Percentiles rank a stretch among this genome's conserved stretches.
Conservation (phyloP, 2,797 vertebrate species). For the Malurus leucopterus region DNA sequence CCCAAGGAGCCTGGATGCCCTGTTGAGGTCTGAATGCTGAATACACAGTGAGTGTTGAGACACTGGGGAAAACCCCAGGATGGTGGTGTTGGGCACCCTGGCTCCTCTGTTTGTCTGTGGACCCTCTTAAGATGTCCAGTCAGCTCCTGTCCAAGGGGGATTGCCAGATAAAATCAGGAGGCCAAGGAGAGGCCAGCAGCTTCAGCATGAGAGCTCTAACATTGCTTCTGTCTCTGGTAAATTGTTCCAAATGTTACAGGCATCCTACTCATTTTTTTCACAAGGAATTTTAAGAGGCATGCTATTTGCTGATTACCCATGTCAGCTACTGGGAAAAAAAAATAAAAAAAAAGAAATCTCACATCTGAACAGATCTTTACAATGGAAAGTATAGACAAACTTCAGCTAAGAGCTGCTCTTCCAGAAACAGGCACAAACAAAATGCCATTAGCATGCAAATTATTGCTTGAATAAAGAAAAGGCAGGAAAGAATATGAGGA, state of each 20-base stretch:
- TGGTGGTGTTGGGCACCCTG: not conserved
- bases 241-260: not conserved
- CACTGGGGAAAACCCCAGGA: not conserved
- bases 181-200: not conserved
- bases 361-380: not conserved
- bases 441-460: not conserved
- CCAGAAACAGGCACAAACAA: not conserved
- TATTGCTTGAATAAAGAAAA: not conserved
- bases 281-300: not conserved
- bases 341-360: not conserved
- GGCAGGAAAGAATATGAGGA: not conserved
- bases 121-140: not conserved
- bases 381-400: not conserved
- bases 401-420: not conserved
- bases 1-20: not conserved
- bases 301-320: not conserved
- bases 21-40: not conserved
- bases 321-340: not conserved
- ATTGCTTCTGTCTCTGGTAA: not conserved
- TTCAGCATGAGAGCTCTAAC: not conserved
- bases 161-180: not conserved
- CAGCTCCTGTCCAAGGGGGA: not conserved
- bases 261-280: not conserved
- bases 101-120: not conserved
- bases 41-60: not conserved